Base-by-base conservation (phyloP, 2,888 invertebrate species). In the Eupelmus urozonus region DNA sequence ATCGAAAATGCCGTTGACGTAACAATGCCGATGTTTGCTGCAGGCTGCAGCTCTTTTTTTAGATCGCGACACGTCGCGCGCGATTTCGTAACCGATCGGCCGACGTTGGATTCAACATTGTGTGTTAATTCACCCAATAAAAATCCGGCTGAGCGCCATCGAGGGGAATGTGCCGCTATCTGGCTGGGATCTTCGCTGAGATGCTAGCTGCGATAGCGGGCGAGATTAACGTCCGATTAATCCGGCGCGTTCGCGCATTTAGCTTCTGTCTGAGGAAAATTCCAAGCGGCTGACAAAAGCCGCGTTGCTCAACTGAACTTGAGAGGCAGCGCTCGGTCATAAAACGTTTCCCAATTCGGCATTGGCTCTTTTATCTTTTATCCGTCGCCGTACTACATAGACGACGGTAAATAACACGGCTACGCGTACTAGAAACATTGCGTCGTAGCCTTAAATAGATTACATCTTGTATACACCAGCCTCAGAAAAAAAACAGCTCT, bases 221-320 rank as follows among this genome's bases (percentile, higher is more conserved):
- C 40, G 13, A 60, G 29, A 59, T n/a, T 23, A 2, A n/a, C 16
- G 16, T 23, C 0, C 9, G 23, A 51, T 57, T 69, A 57, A 71
- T 62, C 51, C 25, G 60, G 62, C 25, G 40, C 20, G 23, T 40
- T 9, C 34, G 29, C 5, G 11, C 34, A 18, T 53, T 40, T 40
- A 18, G 23, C n/a, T 62, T 34, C 2, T 18, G 23, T 49, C 16
- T 60, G 18, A 40, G 53, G 62, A 72, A 73, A 73, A 53, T 73
- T 63, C 63, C 72, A 55, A 13, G 42, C 63, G 63, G 20, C 42
- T 63, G 40, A 62, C 27, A 60, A 60, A 60, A 59, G 45, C 29
- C 2, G 29, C n/a, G 45, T 71, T 71, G 20, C 71, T 60, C 60
- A 71, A 72, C n/a, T 60, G 53, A 72, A 62, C 60, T 72, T 72